These are phyloP conservation scores for Drosophila hamatofila DNA, from an alignment of 2,888 invertebrate genomes.

Conservation along the genomic window DNA sequence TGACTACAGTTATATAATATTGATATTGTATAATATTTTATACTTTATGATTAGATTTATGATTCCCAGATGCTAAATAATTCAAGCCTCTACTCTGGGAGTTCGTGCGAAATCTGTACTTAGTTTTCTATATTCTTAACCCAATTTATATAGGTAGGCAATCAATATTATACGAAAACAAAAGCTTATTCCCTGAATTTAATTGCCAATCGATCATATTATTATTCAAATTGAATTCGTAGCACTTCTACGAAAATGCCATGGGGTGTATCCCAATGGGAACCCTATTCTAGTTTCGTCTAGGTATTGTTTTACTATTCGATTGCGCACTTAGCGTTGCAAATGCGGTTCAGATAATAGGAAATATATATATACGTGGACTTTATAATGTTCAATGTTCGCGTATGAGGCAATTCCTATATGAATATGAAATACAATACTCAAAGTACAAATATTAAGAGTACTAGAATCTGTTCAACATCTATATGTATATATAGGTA, in stretches of 20 bases:
- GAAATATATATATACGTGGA: slow-evolving; percentile 33
- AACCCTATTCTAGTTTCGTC: slow-evolving; percentile 36
- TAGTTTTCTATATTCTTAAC: not conserved
- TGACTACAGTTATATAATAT: no score
- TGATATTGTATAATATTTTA: no score
- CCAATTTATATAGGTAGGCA: not conserved
- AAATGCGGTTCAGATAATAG: slow-evolving; percentile 42
- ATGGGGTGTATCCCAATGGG: not conserved
- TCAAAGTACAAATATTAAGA: slow-evolving; percentile 37
- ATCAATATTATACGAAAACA: not conserved
- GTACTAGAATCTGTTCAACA: slow-evolving; percentile 17
- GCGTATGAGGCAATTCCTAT: slow-evolving; percentile 36
- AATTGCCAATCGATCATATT: not conserved
- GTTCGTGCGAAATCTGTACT: no score
- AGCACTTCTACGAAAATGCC: not conserved
- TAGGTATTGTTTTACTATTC: slow-evolving; percentile 22
- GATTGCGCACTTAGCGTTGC: slow-evolving; percentile 51
- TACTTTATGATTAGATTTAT: no score
- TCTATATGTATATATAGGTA: slow-evolving; percentile 6
- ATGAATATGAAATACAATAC: slow-evolving; percentile 34
- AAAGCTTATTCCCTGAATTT: not conserved
- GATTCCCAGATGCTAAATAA: no score
- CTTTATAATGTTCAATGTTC: slow-evolving; percentile 43
- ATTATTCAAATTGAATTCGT: slow-evolving; percentile 3
- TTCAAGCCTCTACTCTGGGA: no score